Evolutionary conservation across 2,888 invertebrate species (phyloP).

Genomic region (Hypolimnas misippus): DNA sequence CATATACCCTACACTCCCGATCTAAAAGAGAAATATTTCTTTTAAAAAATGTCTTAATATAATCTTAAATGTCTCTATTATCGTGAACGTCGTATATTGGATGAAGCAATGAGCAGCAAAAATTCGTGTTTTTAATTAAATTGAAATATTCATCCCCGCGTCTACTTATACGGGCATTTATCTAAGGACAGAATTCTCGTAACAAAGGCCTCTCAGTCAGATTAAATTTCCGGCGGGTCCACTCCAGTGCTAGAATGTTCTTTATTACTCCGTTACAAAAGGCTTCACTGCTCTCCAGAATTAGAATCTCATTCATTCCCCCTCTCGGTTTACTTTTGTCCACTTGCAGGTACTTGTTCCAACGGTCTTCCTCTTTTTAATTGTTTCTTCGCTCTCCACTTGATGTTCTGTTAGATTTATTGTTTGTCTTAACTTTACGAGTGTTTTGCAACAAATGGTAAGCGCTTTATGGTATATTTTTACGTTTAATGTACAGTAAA

Average conservation of each 20-base stretch:
- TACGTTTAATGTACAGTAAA: constrained; percentile 9
- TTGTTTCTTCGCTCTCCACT: constrained; percentile 39
- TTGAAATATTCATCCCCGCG: constrained; percentile 67
- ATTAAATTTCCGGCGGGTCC: constrained; percentile 82
- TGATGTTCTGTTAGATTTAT: constrained; percentile 37
- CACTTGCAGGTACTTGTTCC: constrained; percentile 43
- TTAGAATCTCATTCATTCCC: constrained; percentile 71
- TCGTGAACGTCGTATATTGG: constrained; percentile 41
- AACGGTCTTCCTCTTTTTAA: constrained; percentile 37
- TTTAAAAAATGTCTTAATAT: constrained; percentile 9
- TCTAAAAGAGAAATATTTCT: not conserved
- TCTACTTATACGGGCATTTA: constrained; percentile 70
- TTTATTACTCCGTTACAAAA: constrained; percentile 79
- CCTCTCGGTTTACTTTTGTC: constrained; percentile 56
- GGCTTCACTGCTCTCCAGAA: constrained; percentile 66
- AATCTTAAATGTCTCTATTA: constrained; percentile 29
- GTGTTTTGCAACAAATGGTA: constrained; percentile 31
- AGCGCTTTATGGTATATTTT: not conserved
- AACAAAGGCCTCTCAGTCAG: constrained; percentile 75
- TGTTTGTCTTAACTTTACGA: constrained; percentile 39
- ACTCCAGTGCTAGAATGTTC: constrained; percentile 75
- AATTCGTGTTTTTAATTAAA: constrained; percentile 74
- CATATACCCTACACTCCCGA: not conserved
- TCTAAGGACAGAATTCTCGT: constrained; percentile 71
- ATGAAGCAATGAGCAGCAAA: constrained; percentile 59